Evolutionary conservation across 2,797 vertebrate genomes (phyloP).

Genomic region (Manis javanica): DNA sequence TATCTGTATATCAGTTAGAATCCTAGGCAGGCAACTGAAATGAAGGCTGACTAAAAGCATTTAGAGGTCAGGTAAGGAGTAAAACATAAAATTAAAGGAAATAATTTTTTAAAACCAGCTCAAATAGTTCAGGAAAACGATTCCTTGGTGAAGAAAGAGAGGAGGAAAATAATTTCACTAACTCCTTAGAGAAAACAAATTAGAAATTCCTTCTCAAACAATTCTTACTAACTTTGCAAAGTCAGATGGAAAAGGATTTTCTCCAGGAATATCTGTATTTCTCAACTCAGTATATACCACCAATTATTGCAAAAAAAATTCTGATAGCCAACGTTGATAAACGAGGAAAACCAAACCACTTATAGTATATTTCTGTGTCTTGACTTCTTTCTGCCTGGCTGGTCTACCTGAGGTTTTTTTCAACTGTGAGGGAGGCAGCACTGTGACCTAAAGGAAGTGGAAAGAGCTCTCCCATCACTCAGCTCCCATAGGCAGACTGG

Average conservation of each 20-base stretch:
- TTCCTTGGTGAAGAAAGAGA: background rate
- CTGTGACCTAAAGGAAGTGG: background rate
- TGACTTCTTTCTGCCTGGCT: background rate
- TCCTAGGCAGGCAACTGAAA: background rate
- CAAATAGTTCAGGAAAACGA: background rate
- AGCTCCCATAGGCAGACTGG: background rate
- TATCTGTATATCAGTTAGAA: background rate
- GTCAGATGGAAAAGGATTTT: background rate
- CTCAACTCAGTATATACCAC: background rate
- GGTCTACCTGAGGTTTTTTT: background rate
- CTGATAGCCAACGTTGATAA: background rate
- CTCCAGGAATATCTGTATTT: background rate
- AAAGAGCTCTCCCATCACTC: background rate
- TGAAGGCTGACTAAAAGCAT: background rate
- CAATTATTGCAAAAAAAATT: background rate
- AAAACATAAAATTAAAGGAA: background rate
- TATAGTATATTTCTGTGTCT: background rate
- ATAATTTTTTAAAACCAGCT: background rate
- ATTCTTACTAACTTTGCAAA: background rate
- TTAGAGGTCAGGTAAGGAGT: background rate
- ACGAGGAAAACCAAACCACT: background rate
- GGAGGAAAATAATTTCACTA: background rate
- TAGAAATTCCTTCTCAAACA: constrained; percentile 14
- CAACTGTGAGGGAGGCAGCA: background rate
- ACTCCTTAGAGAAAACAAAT: background rate